A percentile compares a stretch with the other conserved stretches of the same genome.
Evolutionary conservation across 2,888 invertebrate genomes (phyloP).

Genomic region (Megalurothrips usitatus): DNA sequence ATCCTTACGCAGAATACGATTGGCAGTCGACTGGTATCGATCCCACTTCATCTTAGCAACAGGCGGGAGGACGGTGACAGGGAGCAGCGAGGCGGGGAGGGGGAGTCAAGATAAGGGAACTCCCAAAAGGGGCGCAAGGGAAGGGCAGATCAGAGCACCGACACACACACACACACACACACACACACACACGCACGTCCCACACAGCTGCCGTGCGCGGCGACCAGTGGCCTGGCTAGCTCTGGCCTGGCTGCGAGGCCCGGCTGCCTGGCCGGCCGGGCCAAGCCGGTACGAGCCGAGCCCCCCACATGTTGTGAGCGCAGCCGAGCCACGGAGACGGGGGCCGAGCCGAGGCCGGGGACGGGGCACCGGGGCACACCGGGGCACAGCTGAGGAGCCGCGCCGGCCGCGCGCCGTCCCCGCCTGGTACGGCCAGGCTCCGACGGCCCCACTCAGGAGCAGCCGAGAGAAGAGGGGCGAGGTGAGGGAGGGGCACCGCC

Average conservation of each 20-base stretch:
- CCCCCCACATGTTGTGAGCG: background rate
- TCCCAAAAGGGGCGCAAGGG: too few species aligned
- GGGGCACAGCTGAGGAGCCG: background rate
- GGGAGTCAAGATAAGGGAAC: too few species aligned
- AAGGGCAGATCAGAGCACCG: too few species aligned
- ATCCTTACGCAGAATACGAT: too few species aligned
- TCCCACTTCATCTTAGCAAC: too few species aligned
- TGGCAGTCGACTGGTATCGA: too few species aligned
- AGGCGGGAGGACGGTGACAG: background rate
- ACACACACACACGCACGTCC: background rate
- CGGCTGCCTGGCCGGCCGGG: background rate
- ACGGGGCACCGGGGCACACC: background rate
- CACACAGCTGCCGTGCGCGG: background rate
- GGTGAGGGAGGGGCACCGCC: background rate
- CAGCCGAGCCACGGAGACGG: background rate
- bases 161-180: too few species aligned
- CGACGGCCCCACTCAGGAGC: background rate
- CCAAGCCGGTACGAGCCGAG: background rate
- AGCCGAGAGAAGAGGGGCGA: background rate
- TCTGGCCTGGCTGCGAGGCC: background rate
- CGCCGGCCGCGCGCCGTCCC: background rate
- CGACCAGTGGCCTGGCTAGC: background rate
- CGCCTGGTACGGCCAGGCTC: conserved; percentile 9
- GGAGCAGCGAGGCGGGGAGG: background rate
- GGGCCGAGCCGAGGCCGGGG: background rate